Evolutionary conservation across 2,797 vertebrate species (phyloP), one percentile per base, ranked within the genome.

Genomic region (Pseudochirops cupreus): DNA sequence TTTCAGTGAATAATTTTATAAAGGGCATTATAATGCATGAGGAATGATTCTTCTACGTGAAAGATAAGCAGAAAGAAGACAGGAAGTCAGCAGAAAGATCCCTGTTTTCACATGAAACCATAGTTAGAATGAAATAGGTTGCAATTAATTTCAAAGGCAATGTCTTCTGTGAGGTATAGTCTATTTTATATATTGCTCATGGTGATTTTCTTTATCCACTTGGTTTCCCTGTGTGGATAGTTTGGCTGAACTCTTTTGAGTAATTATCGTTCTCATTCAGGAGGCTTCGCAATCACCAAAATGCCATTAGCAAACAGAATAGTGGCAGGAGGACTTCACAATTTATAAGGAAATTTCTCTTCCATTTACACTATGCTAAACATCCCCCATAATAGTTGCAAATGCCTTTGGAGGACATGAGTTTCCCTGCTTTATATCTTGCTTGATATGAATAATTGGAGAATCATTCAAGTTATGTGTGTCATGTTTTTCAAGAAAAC

Each of bases 61-160:
- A 67, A 59, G 31, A 74, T 96, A 46, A 67, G 57, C 31, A 39
- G 74, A 92, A 95, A 93, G 54, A 55, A 57, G 7, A 87, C 39
- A 87, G 0, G 54, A 52, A 94, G 6, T 46, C 39, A 57, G 58
- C 28, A 21, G 46, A 56, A 46, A 6, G 92, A 90, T 39, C 29
- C 29, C 93, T 89, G 28, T 93, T 56, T 93, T 91, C 91, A 87
- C 59, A 93, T 74, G n/a, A 33, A 55, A 90, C 24, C 0, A 0
- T 28, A 50, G 58, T 92, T 52, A 90, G 52, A 55, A 90, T 90
- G 62, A 92, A 92, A 57, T 55, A 56, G 94, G 62, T 56, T 50
- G 46, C 46, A 54, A 67, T 57, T 87, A 62, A 93, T 93, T 94
- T 96, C 90, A 96, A 93, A 97, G 92, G 91, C 92, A 59, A 91